These are phyloP conservation scores for Ennomos erosarius DNA, from an alignment of 2,888 invertebrate genomes.

Conservation along the genomic window DNA sequence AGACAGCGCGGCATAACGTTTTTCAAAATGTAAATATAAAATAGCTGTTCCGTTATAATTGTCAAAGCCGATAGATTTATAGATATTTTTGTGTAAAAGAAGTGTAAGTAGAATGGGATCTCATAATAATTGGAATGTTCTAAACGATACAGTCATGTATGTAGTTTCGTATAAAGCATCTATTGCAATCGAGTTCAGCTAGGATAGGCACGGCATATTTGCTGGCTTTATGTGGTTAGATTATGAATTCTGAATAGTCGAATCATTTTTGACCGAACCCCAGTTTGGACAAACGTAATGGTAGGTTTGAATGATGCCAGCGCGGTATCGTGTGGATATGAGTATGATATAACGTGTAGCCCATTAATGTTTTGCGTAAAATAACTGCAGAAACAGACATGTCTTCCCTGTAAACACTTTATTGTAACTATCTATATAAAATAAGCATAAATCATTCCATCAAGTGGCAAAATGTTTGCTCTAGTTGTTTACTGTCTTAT, in stretches of 20 bases:
- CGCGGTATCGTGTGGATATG: slow-evolving; percentile 38
- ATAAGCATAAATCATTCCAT: slow-evolving; percentile 33
- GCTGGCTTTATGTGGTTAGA: slow-evolving; percentile 54
- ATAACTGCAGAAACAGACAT: slow-evolving; percentile 66
- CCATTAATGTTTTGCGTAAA: slow-evolving; percentile 55
- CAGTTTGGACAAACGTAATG: slow-evolving; percentile 34
- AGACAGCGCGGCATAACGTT: slow-evolving; percentile 57
- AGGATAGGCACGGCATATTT: slow-evolving; percentile 41
- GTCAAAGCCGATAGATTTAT: slow-evolving; percentile 56
- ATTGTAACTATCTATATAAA: slow-evolving; percentile 45
- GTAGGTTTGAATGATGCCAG: slow-evolving; percentile 33
- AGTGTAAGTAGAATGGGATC: slow-evolving; percentile 58
- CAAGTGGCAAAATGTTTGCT: slow-evolving; percentile 38
- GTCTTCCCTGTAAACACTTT: slow-evolving; percentile 73
- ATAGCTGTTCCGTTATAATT: slow-evolving; percentile 59
- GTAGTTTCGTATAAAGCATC: slow-evolving; percentile 25
- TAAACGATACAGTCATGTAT: slow-evolving; percentile 23
- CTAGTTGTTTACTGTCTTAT: slow-evolving; percentile 11
- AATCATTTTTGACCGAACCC: slow-evolving; percentile 35
- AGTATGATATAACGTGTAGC: slow-evolving; percentile 40
- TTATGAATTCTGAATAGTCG: slow-evolving; percentile 37
- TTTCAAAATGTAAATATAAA: slow-evolving; percentile 65
- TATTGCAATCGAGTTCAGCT: slow-evolving; percentile 36
- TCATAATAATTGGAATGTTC: slow-evolving; percentile 39
- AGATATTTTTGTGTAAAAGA: slow-evolving; percentile 72